These are phyloP conservation scores for Hapalemur alaotrensis DNA, from an alignment of 2,797 vertebrate species.

Conservation along the genomic window DNA sequence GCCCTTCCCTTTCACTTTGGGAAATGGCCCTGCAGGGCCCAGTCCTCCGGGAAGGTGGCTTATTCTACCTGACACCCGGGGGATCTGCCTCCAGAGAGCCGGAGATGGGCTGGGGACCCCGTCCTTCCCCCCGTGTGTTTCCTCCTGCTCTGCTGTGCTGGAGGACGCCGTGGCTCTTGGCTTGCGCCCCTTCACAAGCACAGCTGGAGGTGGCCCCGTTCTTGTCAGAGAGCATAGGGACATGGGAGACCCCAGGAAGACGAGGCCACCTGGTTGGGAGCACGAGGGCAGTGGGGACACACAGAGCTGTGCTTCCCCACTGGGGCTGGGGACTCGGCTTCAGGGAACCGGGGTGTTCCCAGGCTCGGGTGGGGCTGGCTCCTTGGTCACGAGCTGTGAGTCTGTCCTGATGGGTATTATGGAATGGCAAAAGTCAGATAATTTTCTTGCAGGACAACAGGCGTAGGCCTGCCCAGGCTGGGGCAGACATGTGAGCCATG, in stretches of 20 bases:
- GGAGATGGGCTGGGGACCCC: background rate
- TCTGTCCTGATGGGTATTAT: background rate
- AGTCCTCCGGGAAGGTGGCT: background rate
- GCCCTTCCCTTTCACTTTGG: background rate
- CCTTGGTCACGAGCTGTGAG: background rate
- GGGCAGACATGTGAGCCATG: background rate
- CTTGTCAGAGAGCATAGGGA: background rate
- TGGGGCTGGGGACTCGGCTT: background rate
- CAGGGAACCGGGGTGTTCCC: fast-evolving
- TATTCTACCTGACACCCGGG: background rate
- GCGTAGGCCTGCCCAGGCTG: background rate
- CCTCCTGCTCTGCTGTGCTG: fast-evolving
- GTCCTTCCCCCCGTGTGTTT: background rate
- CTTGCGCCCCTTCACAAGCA: background rate
- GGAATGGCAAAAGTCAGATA: background rate
- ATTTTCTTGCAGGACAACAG: background rate
- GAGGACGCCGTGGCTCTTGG: background rate
- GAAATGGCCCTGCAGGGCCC: background rate
- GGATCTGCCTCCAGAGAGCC: background rate
- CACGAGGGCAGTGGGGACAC: background rate
- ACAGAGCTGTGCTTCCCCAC: background rate
- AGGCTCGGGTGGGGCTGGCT: background rate
- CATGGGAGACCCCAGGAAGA: background rate
- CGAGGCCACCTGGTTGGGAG: background rate
- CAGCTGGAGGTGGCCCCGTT: background rate